Base-by-base conservation (phyloP, 1,140 invertebrate genomes). In the Drosophila asahinai region DNA sequence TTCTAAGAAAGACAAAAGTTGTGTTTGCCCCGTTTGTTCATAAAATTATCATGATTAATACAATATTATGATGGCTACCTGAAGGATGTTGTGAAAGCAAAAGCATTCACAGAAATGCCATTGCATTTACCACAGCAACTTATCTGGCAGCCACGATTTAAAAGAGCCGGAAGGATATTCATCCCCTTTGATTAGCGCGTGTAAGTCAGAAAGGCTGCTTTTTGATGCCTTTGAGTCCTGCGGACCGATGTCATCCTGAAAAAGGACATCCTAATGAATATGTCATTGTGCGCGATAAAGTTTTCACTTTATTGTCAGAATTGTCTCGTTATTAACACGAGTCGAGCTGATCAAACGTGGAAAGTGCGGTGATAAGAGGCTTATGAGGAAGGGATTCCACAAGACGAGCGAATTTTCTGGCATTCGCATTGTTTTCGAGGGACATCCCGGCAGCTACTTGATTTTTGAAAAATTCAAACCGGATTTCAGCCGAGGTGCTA, bases 231-330 rank as follows among this genome's bases (percentile, higher is more conserved):
- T 51, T 36, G 51, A 54, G 36, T 15, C 27, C 36, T 42, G 38
- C n/a, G 22, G 73, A 77, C 75, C 74, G 75, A 68, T 68, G 75
- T 77, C 75, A 77, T 77, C 57, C 63, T 77, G 75, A 77, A 55
- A 77, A 77, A 77, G 73, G 75, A 77, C 75, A 77, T 66, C 63
- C 72, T 67, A 77, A 77, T 77, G 75, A 77, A 77, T 77, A 77
- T 77, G 75, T 77, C 75, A 77, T 48, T 57, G 72, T 67, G 63
- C 73, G 57, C 75, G 73, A 77, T 77, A 77, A 77, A 77, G 64
- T 77, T 77, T 77, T 77, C 63, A 77, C 74, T 77, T 77, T 77
- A 77, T 77, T 77, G 75, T 77, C 75, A 61, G 73, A 77, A 77
- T 60, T 77, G 75, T 77, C 62, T 76, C 63, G 75, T 77, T 77